phyloP scores from a whole-genome alignment of 1,140 invertebrate genomes.

The Drosophila azteca region DNA sequence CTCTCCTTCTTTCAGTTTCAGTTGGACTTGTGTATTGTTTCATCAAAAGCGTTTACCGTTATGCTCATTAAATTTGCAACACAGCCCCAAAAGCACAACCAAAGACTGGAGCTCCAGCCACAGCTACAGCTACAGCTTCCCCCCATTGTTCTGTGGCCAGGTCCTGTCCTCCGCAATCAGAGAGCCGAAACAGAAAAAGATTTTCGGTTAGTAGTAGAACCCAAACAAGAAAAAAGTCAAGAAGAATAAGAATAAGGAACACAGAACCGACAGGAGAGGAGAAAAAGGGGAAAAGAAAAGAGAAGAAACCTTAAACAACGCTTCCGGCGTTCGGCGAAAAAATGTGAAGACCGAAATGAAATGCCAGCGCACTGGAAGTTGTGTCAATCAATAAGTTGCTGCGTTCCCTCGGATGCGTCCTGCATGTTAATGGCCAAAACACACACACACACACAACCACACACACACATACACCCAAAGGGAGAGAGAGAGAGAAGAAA shows the following conservation, averaged over 20 bases:
- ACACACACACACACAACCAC: background rate
- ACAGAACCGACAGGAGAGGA: constrained; percentile 4
- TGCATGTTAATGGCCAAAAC: constrained; percentile 71
- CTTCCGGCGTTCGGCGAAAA: constrained; percentile 79
- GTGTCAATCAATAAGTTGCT: constrained; percentile 82
- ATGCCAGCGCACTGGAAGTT: constrained; percentile 73
- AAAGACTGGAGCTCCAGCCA: no score
- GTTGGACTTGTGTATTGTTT: constrained; percentile 61
- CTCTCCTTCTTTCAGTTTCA: constrained; percentile 25
- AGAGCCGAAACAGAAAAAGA: constrained; percentile 44
- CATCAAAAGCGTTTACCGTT: constrained; percentile 80
- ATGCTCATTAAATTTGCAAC: constrained; percentile 81
- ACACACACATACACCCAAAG: no score
- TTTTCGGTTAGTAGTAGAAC: constrained; percentile 52
- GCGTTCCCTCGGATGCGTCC: constrained; percentile 61
- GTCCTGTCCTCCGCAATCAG: constrained; percentile 47
- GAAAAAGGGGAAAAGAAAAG: background rate
- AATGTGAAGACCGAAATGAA: constrained; percentile 48
- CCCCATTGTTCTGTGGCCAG: constrained; percentile 49
- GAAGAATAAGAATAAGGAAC: constrained; percentile 7
- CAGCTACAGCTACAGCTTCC: constrained; percentile 22
- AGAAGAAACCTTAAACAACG: constrained; percentile 60
- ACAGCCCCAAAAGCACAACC: constrained; percentile 7
- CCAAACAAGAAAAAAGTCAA: constrained; percentile 8
- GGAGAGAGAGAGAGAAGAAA: background rate